phyloP scores from a whole-genome alignment of 2,797 vertebrate genomes.

The Rhincodon typus region DNA sequence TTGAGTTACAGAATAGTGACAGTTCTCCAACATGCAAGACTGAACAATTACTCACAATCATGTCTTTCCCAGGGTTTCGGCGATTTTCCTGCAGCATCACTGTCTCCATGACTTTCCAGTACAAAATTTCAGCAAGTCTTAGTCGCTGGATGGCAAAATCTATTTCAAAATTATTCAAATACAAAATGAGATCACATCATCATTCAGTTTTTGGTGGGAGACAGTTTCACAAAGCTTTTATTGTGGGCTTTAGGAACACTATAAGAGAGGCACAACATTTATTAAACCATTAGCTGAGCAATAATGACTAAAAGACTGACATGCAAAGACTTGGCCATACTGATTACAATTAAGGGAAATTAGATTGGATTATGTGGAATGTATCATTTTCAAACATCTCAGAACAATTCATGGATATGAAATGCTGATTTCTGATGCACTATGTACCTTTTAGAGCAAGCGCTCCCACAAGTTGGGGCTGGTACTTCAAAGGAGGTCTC shows the following conservation, averaged over 20 bases:
- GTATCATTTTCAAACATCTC: not conserved
- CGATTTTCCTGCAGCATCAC: slow-evolving; percentile 80
- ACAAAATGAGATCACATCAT: not conserved
- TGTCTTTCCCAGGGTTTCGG: slow-evolving; percentile 84
- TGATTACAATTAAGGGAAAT: not conserved
- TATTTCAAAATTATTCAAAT: slow-evolving; percentile 45
- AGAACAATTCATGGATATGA: not conserved
- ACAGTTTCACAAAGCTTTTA: not conserved
- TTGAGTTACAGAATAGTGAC: not conserved
- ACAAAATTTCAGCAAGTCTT: slow-evolving; percentile 89
- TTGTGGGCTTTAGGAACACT: not conserved
- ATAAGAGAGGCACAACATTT: not conserved
- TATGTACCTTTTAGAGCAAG: not conserved
- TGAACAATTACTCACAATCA: slow-evolving; percentile 72
- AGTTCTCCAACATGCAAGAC: not conserved
- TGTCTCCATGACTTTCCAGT: slow-evolving; percentile 91
- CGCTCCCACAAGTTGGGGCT: too few relatives aligned
- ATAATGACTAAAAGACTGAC: not conserved
- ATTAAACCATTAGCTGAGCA: not conserved
- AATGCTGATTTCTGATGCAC: not conserved
- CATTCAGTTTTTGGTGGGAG: not conserved
- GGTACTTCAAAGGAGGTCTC: too few relatives aligned
- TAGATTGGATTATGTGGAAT: not conserved
- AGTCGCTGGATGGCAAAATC: slow-evolving; percentile 91
- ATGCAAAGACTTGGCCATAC: not conserved